A percentile compares a stretch with the other conserved stretches of the same genome.
These are phyloP conservation scores for Pocillopora damicornis DNA, from an alignment of 64 coral and sea anemone genomes.

Conservation along the genomic window DNA sequence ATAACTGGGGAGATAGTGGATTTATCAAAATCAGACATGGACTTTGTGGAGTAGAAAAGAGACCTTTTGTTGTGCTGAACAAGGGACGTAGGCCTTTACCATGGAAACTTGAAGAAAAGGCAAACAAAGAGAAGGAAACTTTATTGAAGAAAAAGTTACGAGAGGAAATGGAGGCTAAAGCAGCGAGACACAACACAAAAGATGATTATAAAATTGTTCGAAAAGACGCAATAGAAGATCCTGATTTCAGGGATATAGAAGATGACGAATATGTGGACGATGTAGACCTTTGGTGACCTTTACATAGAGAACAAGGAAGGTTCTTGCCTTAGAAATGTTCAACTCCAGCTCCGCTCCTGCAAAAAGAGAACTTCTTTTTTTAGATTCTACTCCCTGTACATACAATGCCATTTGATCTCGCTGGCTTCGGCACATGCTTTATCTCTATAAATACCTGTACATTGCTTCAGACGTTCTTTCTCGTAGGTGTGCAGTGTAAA, in stretches of 20 bases:
- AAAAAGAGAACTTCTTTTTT: background rate
- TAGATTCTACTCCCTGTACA: background rate
- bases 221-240: conserved; percentile 37
- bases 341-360: background rate
- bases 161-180: background rate
- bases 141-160: conserved; percentile 27
- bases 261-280: conserved; percentile 27
- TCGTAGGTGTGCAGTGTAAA: no score
- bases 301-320: background rate
- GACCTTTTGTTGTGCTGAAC: conserved; percentile 81
- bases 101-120: conserved; percentile 58
- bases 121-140: conserved; percentile 16
- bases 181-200: background rate
- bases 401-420: no score
- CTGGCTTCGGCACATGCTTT: no score
- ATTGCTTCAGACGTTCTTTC: no score
- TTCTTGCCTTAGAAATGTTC: background rate
- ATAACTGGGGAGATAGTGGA: conserved; percentile 82
- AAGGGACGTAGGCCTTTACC: conserved; percentile 53
- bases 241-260: conserved; percentile 39
- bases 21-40: conserved; percentile 88
- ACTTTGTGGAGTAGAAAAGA: conserved; percentile 81
- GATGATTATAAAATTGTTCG: conserved; percentile 23
- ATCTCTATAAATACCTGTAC: no score
- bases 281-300: background rate